Conservation (phyloP, 2,888 invertebrate genomes). For the Nowickia ferox region DNA sequence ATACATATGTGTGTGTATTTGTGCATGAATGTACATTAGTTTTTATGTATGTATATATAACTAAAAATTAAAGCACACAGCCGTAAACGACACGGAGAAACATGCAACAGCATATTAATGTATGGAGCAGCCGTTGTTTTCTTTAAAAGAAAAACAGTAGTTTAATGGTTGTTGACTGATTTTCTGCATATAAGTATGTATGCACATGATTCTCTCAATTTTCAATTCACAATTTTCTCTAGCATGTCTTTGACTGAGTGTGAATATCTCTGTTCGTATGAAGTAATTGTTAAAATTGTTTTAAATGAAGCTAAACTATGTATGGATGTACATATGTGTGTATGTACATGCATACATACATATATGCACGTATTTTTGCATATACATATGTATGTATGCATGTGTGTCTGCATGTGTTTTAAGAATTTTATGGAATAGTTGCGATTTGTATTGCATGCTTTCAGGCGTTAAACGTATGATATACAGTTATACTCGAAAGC, state of each 20-base stretch:
- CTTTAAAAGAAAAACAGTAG: not conserved
- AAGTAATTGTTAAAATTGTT: conserved; percentile 67
- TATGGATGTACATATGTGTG: not conserved
- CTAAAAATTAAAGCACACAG: conserved; percentile 34
- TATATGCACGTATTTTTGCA: not conserved
- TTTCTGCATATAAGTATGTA: conserved; percentile 8
- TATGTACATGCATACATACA: not conserved
- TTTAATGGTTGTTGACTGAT: conserved; percentile 52
- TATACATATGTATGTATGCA: not conserved
- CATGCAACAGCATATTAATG: conserved; percentile 10
- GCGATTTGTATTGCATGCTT: conserved; percentile 66
- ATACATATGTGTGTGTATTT: no score
- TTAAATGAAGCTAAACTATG: conserved; percentile 37
- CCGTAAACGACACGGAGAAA: not conserved
- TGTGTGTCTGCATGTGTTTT: not conserved
- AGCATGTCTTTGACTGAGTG: conserved; percentile 6
- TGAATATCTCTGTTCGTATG: conserved; percentile 20
- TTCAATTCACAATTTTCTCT: conserved; percentile 46
- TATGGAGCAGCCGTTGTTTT: conserved; percentile 1
- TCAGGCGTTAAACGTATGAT: conserved; percentile 61
- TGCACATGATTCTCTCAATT: not conserved
- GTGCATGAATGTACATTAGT: no score
- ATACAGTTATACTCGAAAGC: conserved; percentile 55
- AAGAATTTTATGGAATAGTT: conserved; percentile 63
- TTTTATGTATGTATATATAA: not conserved